phyloP scores from a whole-genome alignment of 2,888 invertebrate genomes.

The Drosophila stalkeri region DNA sequence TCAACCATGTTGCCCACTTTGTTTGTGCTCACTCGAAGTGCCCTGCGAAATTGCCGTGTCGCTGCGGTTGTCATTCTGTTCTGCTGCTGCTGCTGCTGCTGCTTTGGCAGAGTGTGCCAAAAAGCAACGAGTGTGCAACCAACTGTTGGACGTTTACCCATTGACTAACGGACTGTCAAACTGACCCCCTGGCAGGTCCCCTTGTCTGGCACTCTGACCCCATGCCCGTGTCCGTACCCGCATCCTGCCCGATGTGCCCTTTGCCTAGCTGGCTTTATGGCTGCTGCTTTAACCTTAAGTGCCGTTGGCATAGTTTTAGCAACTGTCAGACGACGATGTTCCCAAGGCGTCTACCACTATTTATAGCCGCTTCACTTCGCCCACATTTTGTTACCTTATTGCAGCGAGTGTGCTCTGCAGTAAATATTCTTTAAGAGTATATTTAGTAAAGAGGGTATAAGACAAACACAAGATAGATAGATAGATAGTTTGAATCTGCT shows the following conservation, averaged over 20 bases:
- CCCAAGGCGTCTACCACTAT: constrained; percentile 71
- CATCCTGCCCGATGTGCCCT: constrained; percentile 9
- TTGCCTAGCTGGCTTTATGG: constrained; percentile 9
- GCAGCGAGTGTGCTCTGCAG: constrained; percentile 17
- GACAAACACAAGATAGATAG: not conserved
- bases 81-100: constrained; percentile 5
- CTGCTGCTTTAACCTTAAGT: constrained; percentile 53
- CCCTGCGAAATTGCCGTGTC: constrained; percentile 51
- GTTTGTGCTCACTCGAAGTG: constrained; percentile 33
- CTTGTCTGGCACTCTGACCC: constrained; percentile 16
- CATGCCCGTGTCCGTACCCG: not conserved
- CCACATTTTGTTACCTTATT: constrained; percentile 44
- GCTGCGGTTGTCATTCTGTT: constrained; percentile 50
- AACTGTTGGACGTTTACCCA: constrained; percentile 49
- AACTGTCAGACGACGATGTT: constrained; percentile 52
- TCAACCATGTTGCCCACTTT: constrained; percentile 32
- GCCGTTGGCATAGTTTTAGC: constrained; percentile 76
- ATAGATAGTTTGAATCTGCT: not conserved
- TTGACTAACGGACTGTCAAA: constrained; percentile 46
- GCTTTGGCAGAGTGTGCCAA: constrained; percentile 17
- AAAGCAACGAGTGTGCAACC: constrained; percentile 36
- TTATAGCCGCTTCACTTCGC: constrained; percentile 56
- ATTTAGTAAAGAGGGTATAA: not conserved
- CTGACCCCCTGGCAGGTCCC: constrained; percentile 36
- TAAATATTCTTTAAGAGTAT: not conserved